Evolutionary conservation across 2,797 vertebrate genomes (phyloP).

Genomic region (Cyprinodon diabolis): DNA sequence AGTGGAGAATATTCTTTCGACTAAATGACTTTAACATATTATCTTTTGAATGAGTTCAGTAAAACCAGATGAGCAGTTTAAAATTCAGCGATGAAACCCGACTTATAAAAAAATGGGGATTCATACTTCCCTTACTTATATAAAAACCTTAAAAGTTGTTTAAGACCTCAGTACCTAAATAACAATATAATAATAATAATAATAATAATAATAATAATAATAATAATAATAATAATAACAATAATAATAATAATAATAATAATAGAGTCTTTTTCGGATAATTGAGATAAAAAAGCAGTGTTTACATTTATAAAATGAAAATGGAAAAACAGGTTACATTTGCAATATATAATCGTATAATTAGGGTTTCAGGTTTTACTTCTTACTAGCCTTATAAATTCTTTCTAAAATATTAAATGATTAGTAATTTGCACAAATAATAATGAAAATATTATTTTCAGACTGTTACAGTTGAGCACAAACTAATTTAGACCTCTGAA

Average conservation of each 20-base stretch:
- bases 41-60: not conserved
- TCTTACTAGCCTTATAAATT: too few species aligned
- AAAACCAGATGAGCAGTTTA: not conserved
- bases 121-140: not conserved
- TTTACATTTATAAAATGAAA: not conserved
- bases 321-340: not conserved
- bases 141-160: not conserved
- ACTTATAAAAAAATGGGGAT: not conserved
- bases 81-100: not conserved
- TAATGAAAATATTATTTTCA: too few species aligned
- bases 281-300: not conserved
- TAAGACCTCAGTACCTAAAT: not conserved
- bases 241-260: not conserved
- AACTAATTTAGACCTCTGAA: too few species aligned
- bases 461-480: too few species aligned
- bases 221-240: not conserved
- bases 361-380: too few species aligned
- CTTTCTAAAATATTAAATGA: too few species aligned
- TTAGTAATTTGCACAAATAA: too few species aligned
- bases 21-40: not conserved
- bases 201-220: not conserved
- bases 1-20: not conserved
- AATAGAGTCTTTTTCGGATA: too few species aligned
- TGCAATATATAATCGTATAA: not conserved
- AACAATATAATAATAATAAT: not conserved